phyloP scores from a whole-genome alignment of 1,140 invertebrate species.

The Scaptomyza graminum region DNA sequence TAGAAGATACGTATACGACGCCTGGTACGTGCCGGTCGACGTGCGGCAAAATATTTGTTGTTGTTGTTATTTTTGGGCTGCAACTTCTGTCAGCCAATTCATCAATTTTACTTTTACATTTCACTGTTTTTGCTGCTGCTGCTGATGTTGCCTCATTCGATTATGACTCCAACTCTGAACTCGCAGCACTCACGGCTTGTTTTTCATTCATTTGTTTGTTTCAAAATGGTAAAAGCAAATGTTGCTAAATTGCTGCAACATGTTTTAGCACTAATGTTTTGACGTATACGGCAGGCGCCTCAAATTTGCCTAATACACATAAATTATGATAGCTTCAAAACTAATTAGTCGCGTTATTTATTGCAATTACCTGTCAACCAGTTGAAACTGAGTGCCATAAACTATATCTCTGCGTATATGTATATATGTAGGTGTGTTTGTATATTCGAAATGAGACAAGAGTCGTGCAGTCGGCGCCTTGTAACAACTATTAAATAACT shows the following conservation, averaged over 20 bases:
- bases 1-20: slow-evolving; percentile 78
- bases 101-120: slow-evolving; percentile 64
- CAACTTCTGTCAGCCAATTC: slow-evolving; percentile 64
- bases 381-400: slow-evolving; percentile 55
- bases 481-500: slow-evolving; percentile 56
- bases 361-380: slow-evolving; percentile 76
- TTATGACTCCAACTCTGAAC: slow-evolving; percentile 24
- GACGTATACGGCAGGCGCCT: slow-evolving; percentile 23
- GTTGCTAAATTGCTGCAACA: slow-evolving; percentile 26
- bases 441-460: slow-evolving; percentile 15
- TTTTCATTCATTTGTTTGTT: slow-evolving; percentile 1
- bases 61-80: slow-evolving; percentile 12
- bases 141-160: slow-evolving; percentile 9
- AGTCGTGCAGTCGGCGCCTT: slow-evolving; percentile 55
- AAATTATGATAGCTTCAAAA: slow-evolving; percentile 66
- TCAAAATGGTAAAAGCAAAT: slow-evolving; percentile 4
- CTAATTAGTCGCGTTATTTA: slow-evolving; percentile 77
- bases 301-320: slow-evolving; percentile 65
- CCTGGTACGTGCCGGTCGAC: slow-evolving; percentile 53
- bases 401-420: neutral
- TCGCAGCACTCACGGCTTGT: neutral
- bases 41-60: neutral
- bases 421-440: neutral
- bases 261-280: slow-evolving; percentile 30
- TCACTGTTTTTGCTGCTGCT: slow-evolving; percentile 28